Evolutionary conservation across 2,113 vertebrate species (phyloP).

Genomic region (Parotia lawesii): DNA sequence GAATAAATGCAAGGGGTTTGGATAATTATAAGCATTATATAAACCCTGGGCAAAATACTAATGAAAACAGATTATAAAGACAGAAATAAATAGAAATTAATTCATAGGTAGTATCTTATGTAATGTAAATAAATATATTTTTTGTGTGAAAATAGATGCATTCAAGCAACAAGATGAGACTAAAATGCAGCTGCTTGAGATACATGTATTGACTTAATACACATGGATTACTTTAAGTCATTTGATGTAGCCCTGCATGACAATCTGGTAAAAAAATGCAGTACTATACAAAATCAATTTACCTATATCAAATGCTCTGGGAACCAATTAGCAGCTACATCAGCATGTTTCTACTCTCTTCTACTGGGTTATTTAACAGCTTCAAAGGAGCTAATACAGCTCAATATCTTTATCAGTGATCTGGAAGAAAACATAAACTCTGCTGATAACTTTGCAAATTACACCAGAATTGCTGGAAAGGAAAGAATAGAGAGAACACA

Average conservation of each 20-base stretch:
- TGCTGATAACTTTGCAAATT: background rate
- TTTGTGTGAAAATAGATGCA: background rate
- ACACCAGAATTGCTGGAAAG: conserved; percentile 2
- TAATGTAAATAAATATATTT: background rate
- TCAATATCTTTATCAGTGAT: conserved; percentile 35
- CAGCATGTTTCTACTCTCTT: conserved; percentile 7
- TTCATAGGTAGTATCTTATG: background rate
- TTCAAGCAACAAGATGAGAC: background rate
- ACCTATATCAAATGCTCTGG: background rate
- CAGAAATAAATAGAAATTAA: background rate
- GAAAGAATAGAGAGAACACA: background rate
- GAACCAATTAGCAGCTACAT: conserved; percentile 25
- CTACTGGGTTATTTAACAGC: conserved; percentile 7
- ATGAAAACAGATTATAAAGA: background rate
- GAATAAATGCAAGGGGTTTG: background rate
- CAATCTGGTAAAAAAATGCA: background rate
- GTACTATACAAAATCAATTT: conserved; percentile 29
- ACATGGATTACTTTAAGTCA: background rate
- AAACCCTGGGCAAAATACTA: background rate
- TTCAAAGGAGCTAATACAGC: background rate
- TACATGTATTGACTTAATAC: background rate
- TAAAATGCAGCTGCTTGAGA: background rate
- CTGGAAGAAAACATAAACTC: conserved; percentile 29
- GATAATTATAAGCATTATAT: background rate
- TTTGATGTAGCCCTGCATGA: background rate